phyloP scores from a whole-genome alignment of 92 coral and sea anemone species.

The Hydrozoanthus gracilis region DNA sequence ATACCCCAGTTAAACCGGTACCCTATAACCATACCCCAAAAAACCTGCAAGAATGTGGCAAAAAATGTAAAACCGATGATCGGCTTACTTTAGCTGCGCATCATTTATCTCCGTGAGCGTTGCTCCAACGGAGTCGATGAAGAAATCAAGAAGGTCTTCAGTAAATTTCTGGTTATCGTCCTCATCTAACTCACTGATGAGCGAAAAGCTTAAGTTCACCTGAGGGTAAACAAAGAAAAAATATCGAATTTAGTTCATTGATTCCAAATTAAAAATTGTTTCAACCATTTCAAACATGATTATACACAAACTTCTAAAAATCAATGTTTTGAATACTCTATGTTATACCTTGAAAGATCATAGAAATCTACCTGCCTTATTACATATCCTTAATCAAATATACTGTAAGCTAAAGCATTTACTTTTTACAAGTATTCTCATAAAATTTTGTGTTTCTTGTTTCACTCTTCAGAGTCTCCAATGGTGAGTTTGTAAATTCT shows the following conservation, averaged over 20 bases:
- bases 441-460: no score
- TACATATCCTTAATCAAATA: no score
- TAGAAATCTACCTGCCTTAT: not conserved
- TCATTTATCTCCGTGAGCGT: slow-evolving; percentile 96
- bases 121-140: slow-evolving; percentile 92
- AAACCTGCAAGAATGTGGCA: not conserved
- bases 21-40: no score
- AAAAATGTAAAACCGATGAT: not conserved
- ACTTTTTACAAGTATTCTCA: no score
- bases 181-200: slow-evolving; percentile 74
- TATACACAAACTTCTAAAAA: not conserved
- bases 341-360: not conserved
- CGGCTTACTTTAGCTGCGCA: slow-evolving; percentile 80
- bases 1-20: no score
- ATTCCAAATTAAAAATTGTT: not conserved
- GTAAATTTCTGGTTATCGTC: slow-evolving; percentile 82
- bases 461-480: no score
- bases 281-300: no score
- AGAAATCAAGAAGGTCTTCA: slow-evolving; percentile 82
- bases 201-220: slow-evolving; percentile 95
- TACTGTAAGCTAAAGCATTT: no score
- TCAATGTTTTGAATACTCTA: not conserved
- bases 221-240: slow-evolving; percentile 25
- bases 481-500: no score
- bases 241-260: not conserved